Conservation (phyloP, 2,888 invertebrate species). For the Eledona agricola region DNA sequence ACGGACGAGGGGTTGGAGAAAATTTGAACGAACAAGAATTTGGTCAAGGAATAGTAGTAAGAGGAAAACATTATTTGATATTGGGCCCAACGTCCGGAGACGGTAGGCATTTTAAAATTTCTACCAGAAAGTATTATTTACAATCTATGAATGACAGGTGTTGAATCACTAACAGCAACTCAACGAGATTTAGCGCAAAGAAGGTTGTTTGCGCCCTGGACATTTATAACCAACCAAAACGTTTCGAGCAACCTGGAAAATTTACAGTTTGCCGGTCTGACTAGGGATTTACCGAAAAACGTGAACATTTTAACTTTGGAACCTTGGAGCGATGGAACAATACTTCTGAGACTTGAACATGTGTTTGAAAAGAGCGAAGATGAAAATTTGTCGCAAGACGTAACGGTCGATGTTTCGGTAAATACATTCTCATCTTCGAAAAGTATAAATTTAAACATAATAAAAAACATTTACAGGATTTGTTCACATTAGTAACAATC, state of each 20-base stretch:
- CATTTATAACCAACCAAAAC: slow-evolving; percentile 64
- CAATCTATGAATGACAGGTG: slow-evolving; percentile 23
- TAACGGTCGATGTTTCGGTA: slow-evolving; percentile 66
- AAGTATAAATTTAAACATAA: not conserved
- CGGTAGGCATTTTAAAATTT: slow-evolving; percentile 39
- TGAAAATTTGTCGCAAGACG: slow-evolving; percentile 63
- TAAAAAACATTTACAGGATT: slow-evolving; percentile 22
- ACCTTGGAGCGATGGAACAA: slow-evolving; percentile 69
- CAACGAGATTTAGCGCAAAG: slow-evolving; percentile 63
- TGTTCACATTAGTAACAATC: slow-evolving; percentile 56
- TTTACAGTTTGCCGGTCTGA: slow-evolving; percentile 47
- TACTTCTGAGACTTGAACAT: slow-evolving; percentile 80
- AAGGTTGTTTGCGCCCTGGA: slow-evolving; percentile 67
- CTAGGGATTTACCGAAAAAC: slow-evolving; percentile 69
- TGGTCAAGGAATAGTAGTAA: slow-evolving; percentile 72
- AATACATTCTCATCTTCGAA: slow-evolving; percentile 12
- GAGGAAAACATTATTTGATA: slow-evolving; percentile 62
- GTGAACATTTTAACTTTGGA: slow-evolving; percentile 81
- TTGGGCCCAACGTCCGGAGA: slow-evolving; percentile 34
- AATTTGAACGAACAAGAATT: slow-evolving; percentile 82
- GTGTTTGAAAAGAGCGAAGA: slow-evolving; percentile 72
- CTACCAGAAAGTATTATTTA: slow-evolving; percentile 4
- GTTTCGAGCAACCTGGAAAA: slow-evolving; percentile 17
- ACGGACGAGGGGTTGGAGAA: slow-evolving; percentile 79
- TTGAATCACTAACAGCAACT: slow-evolving; percentile 51